Evolutionary conservation across 2,797 vertebrate species (phyloP).

Genomic region (Lacerta agilis): DNA sequence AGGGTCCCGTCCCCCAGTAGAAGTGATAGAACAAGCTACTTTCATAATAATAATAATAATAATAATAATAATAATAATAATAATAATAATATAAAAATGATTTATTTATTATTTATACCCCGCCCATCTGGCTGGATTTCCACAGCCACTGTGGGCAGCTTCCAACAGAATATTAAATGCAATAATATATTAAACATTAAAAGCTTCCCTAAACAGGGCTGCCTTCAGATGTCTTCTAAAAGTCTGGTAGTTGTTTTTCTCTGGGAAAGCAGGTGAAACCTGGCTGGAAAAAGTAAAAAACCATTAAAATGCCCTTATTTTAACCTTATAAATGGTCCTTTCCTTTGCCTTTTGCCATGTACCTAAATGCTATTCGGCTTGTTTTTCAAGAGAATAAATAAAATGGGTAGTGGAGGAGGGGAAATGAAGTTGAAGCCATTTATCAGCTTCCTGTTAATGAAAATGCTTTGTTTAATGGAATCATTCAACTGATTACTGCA

Average conservation of each 20-base stretch:
- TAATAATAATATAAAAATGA: too few species aligned
- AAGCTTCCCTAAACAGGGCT: too few species aligned
- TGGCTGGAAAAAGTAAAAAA: neutral
- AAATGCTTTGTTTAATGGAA: neutral
- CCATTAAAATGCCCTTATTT: neutral
- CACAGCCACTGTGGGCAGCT: too few species aligned
- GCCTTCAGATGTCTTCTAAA: too few species aligned
- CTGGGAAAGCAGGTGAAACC: neutral
- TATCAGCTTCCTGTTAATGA: neutral
- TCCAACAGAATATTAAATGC: too few species aligned
- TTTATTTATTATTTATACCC: too few species aligned
- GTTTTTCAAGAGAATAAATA: neutral
- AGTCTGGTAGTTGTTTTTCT: too few species aligned
- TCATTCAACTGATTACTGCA: slow-evolving; percentile 43
- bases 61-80: too few species aligned
- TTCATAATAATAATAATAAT: too few species aligned
- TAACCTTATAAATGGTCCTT: neutral
- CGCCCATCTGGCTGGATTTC: too few species aligned
- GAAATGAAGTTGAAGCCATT: neutral
- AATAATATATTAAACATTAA: too few species aligned
- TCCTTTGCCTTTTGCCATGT: neutral
- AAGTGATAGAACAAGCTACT: neutral
- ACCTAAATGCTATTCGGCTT: neutral
- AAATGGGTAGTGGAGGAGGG: neutral
- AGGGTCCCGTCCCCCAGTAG: neutral